These are phyloP conservation scores for Orbicella faveolata DNA, from an alignment of 64 coral and sea anemone genomes.

Conservation along the genomic window DNA sequence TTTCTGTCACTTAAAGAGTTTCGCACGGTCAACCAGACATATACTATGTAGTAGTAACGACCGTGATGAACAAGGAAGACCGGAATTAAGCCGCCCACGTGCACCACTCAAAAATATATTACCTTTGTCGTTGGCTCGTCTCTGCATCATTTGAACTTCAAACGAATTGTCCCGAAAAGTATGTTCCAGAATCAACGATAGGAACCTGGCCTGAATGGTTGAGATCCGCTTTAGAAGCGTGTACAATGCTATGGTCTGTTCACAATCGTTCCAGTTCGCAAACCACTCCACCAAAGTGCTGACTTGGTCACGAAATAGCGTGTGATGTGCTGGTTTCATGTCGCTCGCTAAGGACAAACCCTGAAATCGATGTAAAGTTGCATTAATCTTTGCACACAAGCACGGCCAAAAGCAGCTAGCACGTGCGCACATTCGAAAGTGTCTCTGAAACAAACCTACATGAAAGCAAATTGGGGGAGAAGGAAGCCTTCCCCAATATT, in stretches of 20 bases:
- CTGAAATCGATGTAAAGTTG: constrained; percentile 55
- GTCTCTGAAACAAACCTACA: constrained; percentile 1
- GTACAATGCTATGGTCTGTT: constrained; percentile 95
- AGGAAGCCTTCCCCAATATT: neutral
- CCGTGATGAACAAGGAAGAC: neutral
- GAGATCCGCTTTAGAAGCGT: constrained; percentile 85
- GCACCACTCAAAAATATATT: constrained; percentile 2
- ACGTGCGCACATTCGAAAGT: constrained; percentile 49
- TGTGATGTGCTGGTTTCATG: constrained; percentile 87
- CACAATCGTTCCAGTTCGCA: constrained; percentile 95
- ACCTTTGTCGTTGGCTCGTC: constrained; percentile 97
- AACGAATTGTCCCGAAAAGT: constrained; percentile 87
- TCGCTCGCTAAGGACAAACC: constrained; percentile 59
- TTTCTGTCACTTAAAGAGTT: neutral
- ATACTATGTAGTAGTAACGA: neutral
- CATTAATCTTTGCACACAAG: constrained; percentile 17
- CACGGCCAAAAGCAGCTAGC: constrained; percentile 42
- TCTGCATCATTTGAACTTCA: constrained; percentile 81
- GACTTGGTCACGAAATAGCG: constrained; percentile 92
- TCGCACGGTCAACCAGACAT: neutral
- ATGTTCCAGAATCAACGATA: constrained; percentile 93
- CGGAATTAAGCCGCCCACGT: constrained; percentile 13
- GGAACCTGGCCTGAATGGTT: constrained; percentile 85
- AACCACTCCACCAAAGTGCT: constrained; percentile 89
- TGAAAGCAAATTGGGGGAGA: constrained; percentile 20